Evolutionary conservation across 2,797 vertebrate species (phyloP).

Genomic region (Neoniphon sammara): DNA sequence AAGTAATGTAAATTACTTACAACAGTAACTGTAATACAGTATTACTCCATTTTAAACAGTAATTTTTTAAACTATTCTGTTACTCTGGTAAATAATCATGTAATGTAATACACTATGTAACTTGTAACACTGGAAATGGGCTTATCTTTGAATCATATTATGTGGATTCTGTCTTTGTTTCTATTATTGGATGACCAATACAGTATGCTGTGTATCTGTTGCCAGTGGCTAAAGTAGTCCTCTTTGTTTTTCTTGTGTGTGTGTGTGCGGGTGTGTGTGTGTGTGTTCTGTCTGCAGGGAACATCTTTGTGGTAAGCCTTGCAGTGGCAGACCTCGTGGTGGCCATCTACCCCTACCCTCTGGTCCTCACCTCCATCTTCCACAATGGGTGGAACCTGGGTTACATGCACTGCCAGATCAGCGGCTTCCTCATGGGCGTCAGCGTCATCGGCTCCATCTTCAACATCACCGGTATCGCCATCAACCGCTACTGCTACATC

Average conservation of each 20-base stretch:
- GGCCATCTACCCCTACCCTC: slow-evolving; percentile 95
- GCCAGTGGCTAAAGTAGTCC: slow-evolving; percentile 30
- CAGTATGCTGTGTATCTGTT: slow-evolving; percentile 24
- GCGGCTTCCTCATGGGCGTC: slow-evolving; percentile 95
- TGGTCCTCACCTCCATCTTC: slow-evolving; percentile 94
- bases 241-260: slow-evolving; percentile 33
- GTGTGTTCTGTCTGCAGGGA: slow-evolving; percentile 81
- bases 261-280: slow-evolving; percentile 34
- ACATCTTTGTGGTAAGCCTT: slow-evolving; percentile 97
- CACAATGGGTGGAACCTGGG: slow-evolving; percentile 94
- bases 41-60: no score
- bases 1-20: no score
- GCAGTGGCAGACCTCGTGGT: slow-evolving; percentile 95
- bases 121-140: no score
- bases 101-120: no score
- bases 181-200: slow-evolving; percentile 8
- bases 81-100: no score
- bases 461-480: slow-evolving; percentile 96
- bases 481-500: slow-evolving; percentile 98
- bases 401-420: slow-evolving; percentile 93
- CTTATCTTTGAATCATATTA: no score
- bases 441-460: slow-evolving; percentile 98
- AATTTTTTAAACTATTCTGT: no score
- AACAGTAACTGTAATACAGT: no score
- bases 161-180: slow-evolving; percentile 8